Base-by-base conservation (phyloP, 1,140 invertebrate species). In the Sminthurides bifidus region DNA sequence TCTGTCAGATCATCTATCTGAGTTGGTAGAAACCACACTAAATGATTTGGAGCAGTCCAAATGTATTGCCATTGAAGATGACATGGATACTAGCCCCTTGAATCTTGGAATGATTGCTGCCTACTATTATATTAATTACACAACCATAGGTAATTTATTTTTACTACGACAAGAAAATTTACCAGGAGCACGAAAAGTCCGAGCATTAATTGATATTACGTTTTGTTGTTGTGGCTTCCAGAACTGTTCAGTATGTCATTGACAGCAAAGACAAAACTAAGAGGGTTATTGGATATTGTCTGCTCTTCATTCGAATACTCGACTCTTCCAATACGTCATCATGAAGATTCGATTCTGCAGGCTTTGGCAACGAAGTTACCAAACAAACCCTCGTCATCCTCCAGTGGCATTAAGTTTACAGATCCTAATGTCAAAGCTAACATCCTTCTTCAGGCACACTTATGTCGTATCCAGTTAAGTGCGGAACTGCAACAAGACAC, bases 81-180 rank as follows among this genome's bases (percentile, higher is more conserved):
- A 98, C 58, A 93, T 98, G 81, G 93, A 98, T 70, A 87, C 89
- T 0, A 76, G 87, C 44, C 90, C 95, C 0, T 75, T 99, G 0
- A 99, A 99, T 76, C 74, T 99, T 68, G 96, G 96, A 58, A 98
- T 99, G 92, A 99, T 99, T 72, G 94, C 95, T 1, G 92, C 94
- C 0, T 99, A 99, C 71, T 99, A 99, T 71, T 99, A 98, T 70
- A 98, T 98, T 61, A 97, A 98, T 73, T 99, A 99, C 66, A 95
- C 93, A 0, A 99, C 96, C 0, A 98, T 99, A 59, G 85, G 84
- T 87, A 70, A 72, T 74, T 68, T 23, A 12, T 26, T 48, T 23
- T 48, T 48, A n/a, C n/a, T n/a, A n/a, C n/a, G n/a, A n/a, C n/a
- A n/a, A n/a, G n/a, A n/a, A n/a, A n/a, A n/a, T n/a, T n/a, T n/a